These are phyloP conservation scores for Macrotus californicus DNA, from an alignment of 2,113 vertebrate species.

Conservation along the genomic window DNA sequence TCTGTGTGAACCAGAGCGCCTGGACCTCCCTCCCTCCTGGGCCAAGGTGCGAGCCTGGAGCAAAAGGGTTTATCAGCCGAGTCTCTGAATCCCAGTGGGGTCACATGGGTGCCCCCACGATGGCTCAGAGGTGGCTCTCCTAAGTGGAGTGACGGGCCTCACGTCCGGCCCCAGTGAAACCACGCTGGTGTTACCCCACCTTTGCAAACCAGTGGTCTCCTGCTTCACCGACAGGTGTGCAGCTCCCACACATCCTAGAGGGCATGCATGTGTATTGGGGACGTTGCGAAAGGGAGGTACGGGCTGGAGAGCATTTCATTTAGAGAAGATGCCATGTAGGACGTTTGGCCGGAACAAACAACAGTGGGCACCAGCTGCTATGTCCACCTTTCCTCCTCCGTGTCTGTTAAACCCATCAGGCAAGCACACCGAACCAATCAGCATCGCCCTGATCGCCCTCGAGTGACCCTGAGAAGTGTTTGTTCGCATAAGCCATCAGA, in stretches of 20 bases:
- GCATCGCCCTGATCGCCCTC: neutral
- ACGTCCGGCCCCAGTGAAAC: neutral
- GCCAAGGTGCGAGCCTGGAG: neutral
- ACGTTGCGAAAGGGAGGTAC: neutral
- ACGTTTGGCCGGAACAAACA: neutral
- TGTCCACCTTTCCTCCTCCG: neutral
- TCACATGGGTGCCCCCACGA: accelerated
- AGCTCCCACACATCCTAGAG: accelerated
- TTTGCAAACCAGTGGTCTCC: neutral
- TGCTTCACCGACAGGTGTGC: neutral
- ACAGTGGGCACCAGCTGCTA: neutral
- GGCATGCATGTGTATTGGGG: accelerated
- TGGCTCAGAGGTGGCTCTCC: neutral
- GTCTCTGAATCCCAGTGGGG: neutral
- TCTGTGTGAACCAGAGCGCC: neutral
- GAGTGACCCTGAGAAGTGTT: accelerated
- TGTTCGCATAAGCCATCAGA: neutral
- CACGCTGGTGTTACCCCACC: neutral
- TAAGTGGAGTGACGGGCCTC: neutral
- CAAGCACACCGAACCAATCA: accelerated
- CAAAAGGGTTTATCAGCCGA: too few relatives aligned
- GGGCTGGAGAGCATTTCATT: neutral
- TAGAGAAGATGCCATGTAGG: neutral
- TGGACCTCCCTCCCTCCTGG: too few relatives aligned
- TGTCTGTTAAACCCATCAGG: neutral